Conservation (phyloP, 2,888 invertebrate species). For the Meteorus cinctellus region DNA sequence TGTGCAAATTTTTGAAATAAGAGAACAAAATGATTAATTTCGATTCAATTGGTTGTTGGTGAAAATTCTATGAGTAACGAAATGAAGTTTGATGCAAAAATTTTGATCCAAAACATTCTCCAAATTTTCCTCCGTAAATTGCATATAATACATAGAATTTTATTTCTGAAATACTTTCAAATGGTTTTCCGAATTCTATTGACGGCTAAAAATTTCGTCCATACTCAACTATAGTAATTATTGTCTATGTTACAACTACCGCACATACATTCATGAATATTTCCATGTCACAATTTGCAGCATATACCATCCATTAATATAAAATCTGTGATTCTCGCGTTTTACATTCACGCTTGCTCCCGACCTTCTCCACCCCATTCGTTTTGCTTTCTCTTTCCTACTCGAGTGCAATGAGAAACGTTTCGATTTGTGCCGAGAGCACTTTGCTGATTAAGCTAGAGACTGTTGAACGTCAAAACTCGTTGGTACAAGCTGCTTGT, state of each 20-base stretch:
- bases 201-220: background rate
- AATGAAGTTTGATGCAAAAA: too few relatives aligned
- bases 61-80: too few relatives aligned
- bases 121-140: background rate
- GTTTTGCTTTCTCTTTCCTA: background rate
- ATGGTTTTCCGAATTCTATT: background rate
- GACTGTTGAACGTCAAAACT: slow-evolving; percentile 51
- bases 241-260: background rate
- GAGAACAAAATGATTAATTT: too few relatives aligned
- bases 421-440: slow-evolving; percentile 51
- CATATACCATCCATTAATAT: slow-evolving; percentile 55
- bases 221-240: background rate
- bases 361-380: slow-evolving; percentile 6
- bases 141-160: too few relatives aligned
- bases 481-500: slow-evolving; percentile 32
- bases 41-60: too few relatives aligned
- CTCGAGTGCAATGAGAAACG: slow-evolving; percentile 40
- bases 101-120: background rate
- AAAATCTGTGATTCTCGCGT: slow-evolving; percentile 55
- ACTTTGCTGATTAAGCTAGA: slow-evolving; percentile 61
- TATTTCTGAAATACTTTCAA: background rate
- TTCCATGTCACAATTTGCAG: background rate
- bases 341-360: slow-evolving; percentile 47
- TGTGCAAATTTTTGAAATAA: too few relatives aligned
- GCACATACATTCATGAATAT: slow-evolving; percentile 16